phyloP scores from a whole-genome alignment of 1,140 invertebrate species.

The Caenorhabditis latens region DNA sequence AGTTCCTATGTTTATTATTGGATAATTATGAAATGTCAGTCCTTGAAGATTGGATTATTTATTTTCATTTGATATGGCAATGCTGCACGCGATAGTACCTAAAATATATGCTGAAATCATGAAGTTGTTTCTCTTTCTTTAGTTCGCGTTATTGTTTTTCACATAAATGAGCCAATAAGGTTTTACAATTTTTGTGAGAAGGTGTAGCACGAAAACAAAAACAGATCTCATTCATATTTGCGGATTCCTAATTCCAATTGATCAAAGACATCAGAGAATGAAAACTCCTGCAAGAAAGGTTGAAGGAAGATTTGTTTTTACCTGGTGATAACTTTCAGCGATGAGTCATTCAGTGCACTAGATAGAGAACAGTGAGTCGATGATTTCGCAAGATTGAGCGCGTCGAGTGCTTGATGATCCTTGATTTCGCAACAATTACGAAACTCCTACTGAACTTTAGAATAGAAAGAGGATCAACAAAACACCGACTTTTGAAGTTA shows the following conservation, averaged over 20 bases:
- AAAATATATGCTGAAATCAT: too few relatives aligned
- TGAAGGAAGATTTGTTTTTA: not conserved
- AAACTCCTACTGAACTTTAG: constrained; percentile 6
- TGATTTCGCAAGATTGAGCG: constrained; percentile 34
- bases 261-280: not conserved
- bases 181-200: too few relatives aligned
- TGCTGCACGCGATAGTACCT: too few relatives aligned
- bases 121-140: too few relatives aligned
- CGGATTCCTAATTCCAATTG: not conserved
- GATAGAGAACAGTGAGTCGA: not conserved
- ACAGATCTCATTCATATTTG: not conserved
- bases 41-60: too few relatives aligned
- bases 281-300: constrained; percentile 4
- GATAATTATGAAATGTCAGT: too few relatives aligned
- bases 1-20: too few relatives aligned
- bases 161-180: too few relatives aligned
- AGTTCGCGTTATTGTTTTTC: too few relatives aligned
- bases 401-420: constrained; percentile 27
- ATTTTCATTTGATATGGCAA: too few relatives aligned
- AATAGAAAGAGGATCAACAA: constrained; percentile 15
- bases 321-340: not conserved
- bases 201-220: too few relatives aligned
- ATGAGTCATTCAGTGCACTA: constrained; percentile 33
- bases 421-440: constrained; percentile 19
- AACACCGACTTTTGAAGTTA: constrained; percentile 14